Percentiles rank a stretch among this genome's conserved stretches.
phyloP scores from a whole-genome alignment of 2,113 vertebrate genomes.

The Protomyctophum bolini region DNA sequence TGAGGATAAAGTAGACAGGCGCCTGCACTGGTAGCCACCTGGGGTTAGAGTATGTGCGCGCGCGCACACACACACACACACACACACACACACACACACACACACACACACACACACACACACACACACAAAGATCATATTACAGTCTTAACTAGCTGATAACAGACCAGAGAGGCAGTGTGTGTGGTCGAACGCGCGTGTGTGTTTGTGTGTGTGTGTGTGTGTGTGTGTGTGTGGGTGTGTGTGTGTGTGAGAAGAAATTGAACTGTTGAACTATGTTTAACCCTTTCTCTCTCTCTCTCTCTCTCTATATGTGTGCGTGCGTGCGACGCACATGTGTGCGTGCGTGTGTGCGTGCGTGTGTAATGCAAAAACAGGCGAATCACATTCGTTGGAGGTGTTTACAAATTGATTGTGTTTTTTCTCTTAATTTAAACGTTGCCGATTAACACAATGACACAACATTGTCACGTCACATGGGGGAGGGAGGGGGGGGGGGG shows the following conservation, averaged over 20 bases:
- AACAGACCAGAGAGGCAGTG: slow-evolving; percentile 61
- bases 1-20: slow-evolving; percentile 58
- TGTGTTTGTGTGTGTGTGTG: not conserved
- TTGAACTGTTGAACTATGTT: slow-evolving; percentile 66
- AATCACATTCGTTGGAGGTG: not conserved
- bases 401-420: not conserved
- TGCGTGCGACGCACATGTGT: too few species aligned
- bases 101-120: slow-evolving; percentile 10
- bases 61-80: slow-evolving; percentile 16
- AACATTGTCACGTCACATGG: too few species aligned
- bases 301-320: not conserved
- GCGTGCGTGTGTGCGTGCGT: not conserved
- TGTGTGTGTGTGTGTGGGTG: slow-evolving; percentile 4
- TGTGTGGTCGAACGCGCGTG: not conserved
- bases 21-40: slow-evolving; percentile 41
- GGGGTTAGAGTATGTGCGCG: slow-evolving; percentile 38
- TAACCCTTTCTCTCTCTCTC: slow-evolving; percentile 35
- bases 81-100: slow-evolving; percentile 24
- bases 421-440: not conserved
- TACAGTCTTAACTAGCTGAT: slow-evolving; percentile 79
- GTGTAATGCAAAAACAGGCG: not conserved
- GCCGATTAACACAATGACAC: too few species aligned
- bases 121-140: slow-evolving; percentile 16
- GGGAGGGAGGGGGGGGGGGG: too few species aligned
- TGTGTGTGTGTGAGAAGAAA: slow-evolving; percentile 47